Conservation (phyloP, 1,140 invertebrate species). For the Stratiolaelaps scimitus region DNA sequence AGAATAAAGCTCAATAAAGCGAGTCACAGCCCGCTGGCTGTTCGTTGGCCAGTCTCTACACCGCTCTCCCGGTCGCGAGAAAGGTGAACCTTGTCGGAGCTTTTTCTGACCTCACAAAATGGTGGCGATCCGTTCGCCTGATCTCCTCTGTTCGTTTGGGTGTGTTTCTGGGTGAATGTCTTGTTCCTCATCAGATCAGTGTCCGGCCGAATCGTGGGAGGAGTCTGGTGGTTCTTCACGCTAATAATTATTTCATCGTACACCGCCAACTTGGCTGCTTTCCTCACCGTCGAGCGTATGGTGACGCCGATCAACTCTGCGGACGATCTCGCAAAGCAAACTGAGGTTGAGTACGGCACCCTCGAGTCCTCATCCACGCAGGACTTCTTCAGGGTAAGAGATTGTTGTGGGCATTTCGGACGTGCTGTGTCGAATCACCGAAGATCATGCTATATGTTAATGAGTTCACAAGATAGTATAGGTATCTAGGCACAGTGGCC, state of each 20-base stretch:
- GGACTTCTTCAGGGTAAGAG: constrained; percentile 74
- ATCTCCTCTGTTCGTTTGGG: constrained; percentile 23
- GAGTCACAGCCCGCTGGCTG: no score
- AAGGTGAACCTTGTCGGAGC: not conserved
- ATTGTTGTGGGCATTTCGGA: constrained; percentile 5
- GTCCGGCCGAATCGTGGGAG: constrained; percentile 83
- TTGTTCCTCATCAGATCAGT: constrained; percentile 54
- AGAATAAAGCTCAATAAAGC: no score
- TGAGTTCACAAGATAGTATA: constrained; percentile 36
- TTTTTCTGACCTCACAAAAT: not conserved
- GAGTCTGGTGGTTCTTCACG: constrained; percentile 99
- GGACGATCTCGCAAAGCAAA: constrained; percentile 82
- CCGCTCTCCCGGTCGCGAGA: no score
- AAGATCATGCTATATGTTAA: no score
- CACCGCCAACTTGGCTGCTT: constrained; percentile 90
- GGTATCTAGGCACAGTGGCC: not conserved
- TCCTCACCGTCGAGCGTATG: constrained; percentile 85
- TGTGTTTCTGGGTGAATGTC: no score
- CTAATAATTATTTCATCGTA: constrained; percentile 95
- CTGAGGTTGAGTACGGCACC: constrained; percentile 88
- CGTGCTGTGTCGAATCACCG: no score
- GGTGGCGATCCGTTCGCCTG: not conserved
- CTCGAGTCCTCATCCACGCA: constrained; percentile 70
- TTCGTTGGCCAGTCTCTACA: no score
- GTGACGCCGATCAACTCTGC: constrained; percentile 83